phyloP scores from a whole-genome alignment of 1,140 invertebrate species.

The Drosophila baimaii region DNA sequence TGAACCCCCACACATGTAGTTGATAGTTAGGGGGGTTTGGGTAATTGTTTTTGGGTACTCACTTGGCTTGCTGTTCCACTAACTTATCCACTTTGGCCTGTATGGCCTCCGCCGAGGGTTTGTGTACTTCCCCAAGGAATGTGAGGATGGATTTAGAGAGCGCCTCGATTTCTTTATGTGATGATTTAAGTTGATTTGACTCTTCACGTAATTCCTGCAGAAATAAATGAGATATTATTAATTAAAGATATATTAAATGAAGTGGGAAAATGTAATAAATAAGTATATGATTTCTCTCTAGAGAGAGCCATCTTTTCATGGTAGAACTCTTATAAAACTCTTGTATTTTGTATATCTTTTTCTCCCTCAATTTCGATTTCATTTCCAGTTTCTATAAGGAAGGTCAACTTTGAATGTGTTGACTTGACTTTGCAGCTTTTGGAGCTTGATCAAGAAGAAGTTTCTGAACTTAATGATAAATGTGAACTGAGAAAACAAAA shows the following conservation, averaged over 20 bases:
- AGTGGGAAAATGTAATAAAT: background rate
- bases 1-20: conserved; percentile 31
- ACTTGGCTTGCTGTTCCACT: conserved; percentile 86
- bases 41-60: conserved; percentile 80
- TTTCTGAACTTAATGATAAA: conserved; percentile 29
- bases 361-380: conserved; percentile 46
- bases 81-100: conserved; percentile 86
- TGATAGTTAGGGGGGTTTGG: conserved; percentile 5
- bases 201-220: conserved; percentile 87
- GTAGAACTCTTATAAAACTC: background rate
- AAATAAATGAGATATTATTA: conserved; percentile 25
- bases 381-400: conserved; percentile 60
- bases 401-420: conserved; percentile 37
- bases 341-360: background rate
- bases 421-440: conserved; percentile 42
- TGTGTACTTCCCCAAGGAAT: conserved; percentile 86
- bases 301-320: background rate
- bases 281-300: background rate
- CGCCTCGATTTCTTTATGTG: conserved; percentile 86
- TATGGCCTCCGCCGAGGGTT: conserved; percentile 85
- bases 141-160: conserved; percentile 86
- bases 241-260: conserved; percentile 3
- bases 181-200: conserved; percentile 85
- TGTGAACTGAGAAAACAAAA: conserved; percentile 13
- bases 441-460: conserved; percentile 14